Evolutionary conservation across 2,113 vertebrate genomes (phyloP).

Genomic region (Grus americana): DNA sequence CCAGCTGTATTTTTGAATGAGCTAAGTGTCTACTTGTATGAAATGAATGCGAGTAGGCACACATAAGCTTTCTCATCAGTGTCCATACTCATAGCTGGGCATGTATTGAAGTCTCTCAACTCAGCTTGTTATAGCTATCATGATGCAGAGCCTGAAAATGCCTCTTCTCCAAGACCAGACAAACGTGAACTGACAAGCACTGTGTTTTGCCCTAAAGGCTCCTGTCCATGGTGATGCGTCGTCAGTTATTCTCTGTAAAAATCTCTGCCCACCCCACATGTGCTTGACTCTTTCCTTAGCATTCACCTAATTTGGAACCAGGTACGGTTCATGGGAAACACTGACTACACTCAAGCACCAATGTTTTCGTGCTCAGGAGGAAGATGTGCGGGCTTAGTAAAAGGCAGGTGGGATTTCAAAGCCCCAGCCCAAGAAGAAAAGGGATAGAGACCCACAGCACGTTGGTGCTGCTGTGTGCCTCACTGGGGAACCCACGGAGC

Average conservation of each 20-base stretch:
- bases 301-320: not conserved
- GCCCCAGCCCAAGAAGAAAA: not conserved
- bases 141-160: conserved; percentile 58
- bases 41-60: conserved; percentile 59
- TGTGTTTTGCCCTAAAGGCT: conserved; percentile 74
- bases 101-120: conserved; percentile 54
- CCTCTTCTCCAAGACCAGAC: conserved; percentile 51
- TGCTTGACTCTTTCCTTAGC: not conserved
- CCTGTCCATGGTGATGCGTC: conserved; percentile 55
- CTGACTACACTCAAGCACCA: not conserved
- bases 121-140: conserved; percentile 62
- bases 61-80: conserved; percentile 56
- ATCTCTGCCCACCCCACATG: not conserved
- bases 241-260: conserved; percentile 44
- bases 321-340: not conserved
- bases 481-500: not conserved
- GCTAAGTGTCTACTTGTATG: conserved; percentile 46
- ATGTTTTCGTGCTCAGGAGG: not conserved
- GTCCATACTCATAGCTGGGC: conserved; percentile 20
- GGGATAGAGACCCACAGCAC: not conserved
- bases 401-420: not conserved
- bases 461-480: not conserved
- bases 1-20: conserved; percentile 65
- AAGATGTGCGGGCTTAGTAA: not conserved
- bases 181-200: conserved; percentile 71